Base-by-base conservation (phyloP, 2,797 vertebrate genomes). In the Cryptoblepharus egeriae region DNA sequence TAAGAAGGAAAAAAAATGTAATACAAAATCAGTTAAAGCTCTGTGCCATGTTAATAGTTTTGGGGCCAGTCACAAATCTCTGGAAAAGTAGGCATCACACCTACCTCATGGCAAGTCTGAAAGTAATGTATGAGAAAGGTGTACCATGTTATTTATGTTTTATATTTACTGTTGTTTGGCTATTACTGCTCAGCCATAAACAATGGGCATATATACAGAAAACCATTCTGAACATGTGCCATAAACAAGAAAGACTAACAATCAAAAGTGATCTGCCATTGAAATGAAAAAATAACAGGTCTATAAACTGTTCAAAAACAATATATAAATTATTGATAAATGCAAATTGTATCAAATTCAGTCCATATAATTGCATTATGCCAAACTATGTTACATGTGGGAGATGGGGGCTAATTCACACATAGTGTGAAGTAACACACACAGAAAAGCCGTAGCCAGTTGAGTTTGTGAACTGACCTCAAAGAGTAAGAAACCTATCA, bases 41-140 rank as follows among this genome's bases (percentile, higher is more conserved):
- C 79, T 79, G 81, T 93, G 88, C 91, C 89, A 88, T 91, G 90
- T 88, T 77, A 88, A 80, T 78, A 73, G 77, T 85, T 84, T 71
- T 57, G 78, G 70, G 37, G 81, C 52, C 81, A 61, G 37, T 69
- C 71, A 3, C 57, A 69, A 30, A 71, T 63, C 28, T 63, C 15
- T 63, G 18, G 11, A 45, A 39, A 22, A 37, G 10, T 15, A 8
- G 5, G 30, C 10, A n/a, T 57, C 65, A 28, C 9, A 32, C 45
- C 15, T 58, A 32, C 24, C 26, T 42, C 32, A 57, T 30, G 26
- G 3, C 55, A 32, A 42, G 11, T 28, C 7, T 37, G 37, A 83
- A 81, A 49, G 20, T 39, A 39, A 42, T 82, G 68, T 49, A 73
- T 49, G 28, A 81, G 61, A n/a, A 60, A 42, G 10, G 18, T 65